A percentile compares a stretch with the other conserved stretches of the same genome.
Conservation (phyloP, 2,113 vertebrate species). For the Sapayoa aenigma region DNA sequence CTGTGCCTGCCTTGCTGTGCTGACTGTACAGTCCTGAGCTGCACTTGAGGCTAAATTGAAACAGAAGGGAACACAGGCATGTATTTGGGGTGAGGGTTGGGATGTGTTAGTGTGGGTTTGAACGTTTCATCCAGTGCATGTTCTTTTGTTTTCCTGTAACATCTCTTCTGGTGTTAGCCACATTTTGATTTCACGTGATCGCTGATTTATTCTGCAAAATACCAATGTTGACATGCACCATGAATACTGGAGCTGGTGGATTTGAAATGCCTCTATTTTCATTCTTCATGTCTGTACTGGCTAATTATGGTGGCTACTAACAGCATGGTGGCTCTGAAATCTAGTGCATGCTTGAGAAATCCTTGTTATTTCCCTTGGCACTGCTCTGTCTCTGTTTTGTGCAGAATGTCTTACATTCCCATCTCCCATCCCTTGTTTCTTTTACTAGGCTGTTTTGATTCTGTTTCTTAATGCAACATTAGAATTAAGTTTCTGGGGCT, state of each 20-base stretch:
- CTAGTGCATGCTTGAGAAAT: not conserved
- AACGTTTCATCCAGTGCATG: not conserved
- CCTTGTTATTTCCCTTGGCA: not conserved
- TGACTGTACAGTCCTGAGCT: not conserved
- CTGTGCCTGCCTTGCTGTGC: not conserved
- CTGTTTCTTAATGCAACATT: not conserved
- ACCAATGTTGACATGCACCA: not conserved
- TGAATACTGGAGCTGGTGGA: not conserved
- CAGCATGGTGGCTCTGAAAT: not conserved
- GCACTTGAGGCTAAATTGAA: not conserved
- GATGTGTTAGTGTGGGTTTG: not conserved
- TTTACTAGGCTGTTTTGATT: not conserved
- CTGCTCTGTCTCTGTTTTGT: not conserved
- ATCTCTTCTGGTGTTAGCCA: not conserved
- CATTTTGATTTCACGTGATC: not conserved
- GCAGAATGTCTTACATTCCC: not conserved
- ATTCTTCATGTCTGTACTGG: not conserved
- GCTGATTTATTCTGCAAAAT: not conserved
- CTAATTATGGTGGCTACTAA: constrained; percentile 30
- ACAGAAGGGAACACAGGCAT: not conserved
- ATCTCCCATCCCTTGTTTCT: not conserved
- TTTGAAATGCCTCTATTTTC: not conserved
- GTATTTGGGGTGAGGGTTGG: not conserved
- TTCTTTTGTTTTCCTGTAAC: not conserved
- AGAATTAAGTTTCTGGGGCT: not conserved